phyloP scores from a whole-genome alignment of 2,888 invertebrate species.

The Antheraea assamensis region DNA sequence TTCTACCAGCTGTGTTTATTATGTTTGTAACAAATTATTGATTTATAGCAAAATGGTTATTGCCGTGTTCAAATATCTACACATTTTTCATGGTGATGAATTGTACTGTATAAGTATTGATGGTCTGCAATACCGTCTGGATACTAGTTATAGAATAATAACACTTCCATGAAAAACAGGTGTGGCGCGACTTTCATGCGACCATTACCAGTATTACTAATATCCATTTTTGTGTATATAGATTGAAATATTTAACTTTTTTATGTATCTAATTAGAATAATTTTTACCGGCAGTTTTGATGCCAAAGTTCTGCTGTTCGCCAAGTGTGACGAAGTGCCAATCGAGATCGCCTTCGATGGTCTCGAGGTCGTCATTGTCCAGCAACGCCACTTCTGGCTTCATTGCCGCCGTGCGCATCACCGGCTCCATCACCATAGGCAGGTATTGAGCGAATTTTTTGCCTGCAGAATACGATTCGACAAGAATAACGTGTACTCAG shows the following conservation, averaged over 20 bases:
- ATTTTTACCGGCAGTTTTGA: constrained; percentile 89
- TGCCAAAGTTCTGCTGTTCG: constrained; percentile 97
- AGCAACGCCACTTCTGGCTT: constrained; percentile 96
- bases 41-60: too few species aligned
- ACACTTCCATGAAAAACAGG: too few species aligned
- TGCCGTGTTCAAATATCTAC: too few species aligned
- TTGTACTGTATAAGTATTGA: too few species aligned
- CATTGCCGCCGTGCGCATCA: constrained; percentile 94
- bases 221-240: not conserved
- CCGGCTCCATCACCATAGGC: constrained; percentile 97
- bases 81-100: too few species aligned
- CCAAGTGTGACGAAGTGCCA: constrained; percentile 98
- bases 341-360: constrained; percentile 92
- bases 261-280: not conserved
- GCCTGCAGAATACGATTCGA: constrained; percentile 63
- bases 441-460: constrained; percentile 95
- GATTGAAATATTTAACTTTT: not conserved
- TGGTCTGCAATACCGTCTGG: too few species aligned
- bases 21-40: too few species aligned
- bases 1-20: too few species aligned
- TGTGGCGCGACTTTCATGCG: too few species aligned
- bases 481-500: not conserved
- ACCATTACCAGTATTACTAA: not conserved
- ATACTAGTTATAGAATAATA: too few species aligned
- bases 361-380: constrained; percentile 92